phyloP scores from a whole-genome alignment of 2,113 vertebrate species.

The Hippocampus abdominalis region DNA sequence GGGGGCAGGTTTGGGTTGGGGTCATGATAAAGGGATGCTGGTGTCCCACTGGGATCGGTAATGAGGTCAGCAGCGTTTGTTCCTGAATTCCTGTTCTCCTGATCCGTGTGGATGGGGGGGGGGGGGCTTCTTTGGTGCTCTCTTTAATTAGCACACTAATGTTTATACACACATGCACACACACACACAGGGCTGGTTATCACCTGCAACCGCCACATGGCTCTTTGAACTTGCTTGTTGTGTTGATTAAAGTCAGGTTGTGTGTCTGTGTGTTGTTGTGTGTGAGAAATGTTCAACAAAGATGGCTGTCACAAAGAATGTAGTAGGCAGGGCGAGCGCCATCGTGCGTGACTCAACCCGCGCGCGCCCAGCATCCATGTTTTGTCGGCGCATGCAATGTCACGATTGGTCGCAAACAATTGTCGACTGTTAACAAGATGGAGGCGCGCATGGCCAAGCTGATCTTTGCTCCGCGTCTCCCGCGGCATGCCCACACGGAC shows the following conservation, averaged over 20 bases:
- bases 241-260: slow-evolving; percentile 12
- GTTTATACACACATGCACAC: slow-evolving; percentile 12
- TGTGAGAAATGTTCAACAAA: not conserved
- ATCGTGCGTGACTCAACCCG: not conserved
- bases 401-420: not conserved
- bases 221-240: not conserved
- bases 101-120: slow-evolving; percentile 32
- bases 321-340: not conserved
- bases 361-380: not conserved
- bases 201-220: slow-evolving; percentile 14
- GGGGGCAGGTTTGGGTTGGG: too few species aligned
- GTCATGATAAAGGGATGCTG: not conserved
- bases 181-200: slow-evolving; percentile 2
- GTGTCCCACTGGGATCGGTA: slow-evolving; percentile 19
- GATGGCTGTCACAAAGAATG: not conserved
- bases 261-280: not conserved
- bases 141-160: slow-evolving; percentile 8
- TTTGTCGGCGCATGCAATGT: not conserved
- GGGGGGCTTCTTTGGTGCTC: slow-evolving; percentile 49
- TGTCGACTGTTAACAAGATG: not conserved
- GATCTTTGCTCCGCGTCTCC: slow-evolving; percentile 19
- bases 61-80: slow-evolving; percentile 37
- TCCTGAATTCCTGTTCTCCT: slow-evolving; percentile 37
- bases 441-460: not conserved
- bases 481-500: not conserved